A percentile compares a stretch with the other conserved stretches of the same genome.
Evolutionary conservation across 1,140 invertebrate genomes (phyloP).

Genomic region (Heliconius hermathena): DNA sequence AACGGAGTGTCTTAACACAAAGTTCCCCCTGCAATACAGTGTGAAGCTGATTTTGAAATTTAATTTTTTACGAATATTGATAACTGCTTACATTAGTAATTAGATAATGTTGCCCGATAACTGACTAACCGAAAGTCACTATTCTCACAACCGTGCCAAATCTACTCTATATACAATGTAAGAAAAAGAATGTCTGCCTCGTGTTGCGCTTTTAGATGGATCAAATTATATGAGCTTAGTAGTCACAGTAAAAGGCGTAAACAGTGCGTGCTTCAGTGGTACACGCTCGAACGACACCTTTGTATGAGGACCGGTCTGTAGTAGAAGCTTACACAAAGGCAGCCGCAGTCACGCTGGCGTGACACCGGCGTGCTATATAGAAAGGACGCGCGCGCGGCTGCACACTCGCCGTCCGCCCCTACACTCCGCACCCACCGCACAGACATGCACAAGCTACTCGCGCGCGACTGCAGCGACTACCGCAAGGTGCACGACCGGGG

Average conservation of each 20-base stretch:
- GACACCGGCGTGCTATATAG: neutral
- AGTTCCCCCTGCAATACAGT: too few relatives aligned
- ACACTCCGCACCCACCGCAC: neutral
- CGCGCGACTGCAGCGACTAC: slow-evolving; percentile 44
- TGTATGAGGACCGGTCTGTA: slow-evolving; percentile 13
- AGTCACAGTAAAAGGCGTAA: neutral
- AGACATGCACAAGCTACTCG: slow-evolving; percentile 6
- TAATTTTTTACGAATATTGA: too few relatives aligned
- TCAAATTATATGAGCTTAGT: neutral
- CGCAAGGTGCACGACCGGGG: slow-evolving; percentile 57
- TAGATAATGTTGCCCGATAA: too few relatives aligned
- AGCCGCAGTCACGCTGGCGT: neutral
- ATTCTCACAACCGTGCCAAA: too few relatives aligned
- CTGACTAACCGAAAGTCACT: too few relatives aligned
- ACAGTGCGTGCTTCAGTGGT: neutral
- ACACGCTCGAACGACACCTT: slow-evolving; percentile 16
- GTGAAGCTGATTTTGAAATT: too few relatives aligned
- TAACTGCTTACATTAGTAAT: too few relatives aligned
- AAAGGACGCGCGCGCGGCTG: neutral
- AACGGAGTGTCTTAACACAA: too few relatives aligned
- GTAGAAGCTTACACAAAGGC: slow-evolving; percentile 7
- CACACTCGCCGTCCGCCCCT: neutral
- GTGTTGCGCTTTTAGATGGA: neutral
- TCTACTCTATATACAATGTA: neutral
- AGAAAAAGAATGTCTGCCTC: neutral